Evolutionary conservation across 1,140 invertebrate species (phyloP).

Genomic region (Idris sp.): DNA sequence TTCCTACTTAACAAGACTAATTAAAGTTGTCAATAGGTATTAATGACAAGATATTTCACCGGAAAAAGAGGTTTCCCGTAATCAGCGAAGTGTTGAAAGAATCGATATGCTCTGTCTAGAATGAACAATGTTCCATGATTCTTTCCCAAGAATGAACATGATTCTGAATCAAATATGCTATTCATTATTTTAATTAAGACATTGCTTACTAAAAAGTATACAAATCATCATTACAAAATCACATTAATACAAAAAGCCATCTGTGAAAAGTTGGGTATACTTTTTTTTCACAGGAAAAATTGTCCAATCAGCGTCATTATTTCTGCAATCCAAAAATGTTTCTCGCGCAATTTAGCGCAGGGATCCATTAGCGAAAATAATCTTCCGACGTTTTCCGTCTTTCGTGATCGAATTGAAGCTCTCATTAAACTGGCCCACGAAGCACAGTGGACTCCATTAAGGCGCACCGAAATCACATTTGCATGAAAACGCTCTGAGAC

Average conservation of each 20-base stretch:
- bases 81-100: slow-evolving; percentile 26
- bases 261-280: too few species aligned
- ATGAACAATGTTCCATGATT: slow-evolving; percentile 30
- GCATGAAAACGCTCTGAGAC: slow-evolving; percentile 59
- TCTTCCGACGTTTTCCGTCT: slow-evolving; percentile 44
- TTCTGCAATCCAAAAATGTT: slow-evolving; percentile 15
- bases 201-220: slow-evolving; percentile 17
- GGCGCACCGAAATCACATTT: slow-evolving; percentile 60
- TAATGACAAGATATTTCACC: neutral
- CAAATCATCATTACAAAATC: too few species aligned
- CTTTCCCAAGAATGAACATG: slow-evolving; percentile 39
- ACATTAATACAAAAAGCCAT: too few species aligned
- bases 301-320: slow-evolving; percentile 6
- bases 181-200: slow-evolving; percentile 50
- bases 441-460: slow-evolving; percentile 63
- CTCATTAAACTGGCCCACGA: slow-evolving; percentile 63
- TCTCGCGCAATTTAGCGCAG: slow-evolving; percentile 7
- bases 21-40: slow-evolving; percentile 1
- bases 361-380: slow-evolving; percentile 53
- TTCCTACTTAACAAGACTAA: too few species aligned
- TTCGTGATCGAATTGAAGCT: slow-evolving; percentile 44
- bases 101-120: slow-evolving; percentile 40
- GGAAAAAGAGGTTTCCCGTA: slow-evolving; percentile 13
- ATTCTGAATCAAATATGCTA: slow-evolving; percentile 27
- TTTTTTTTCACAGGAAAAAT: too few species aligned